Conservation (phyloP, 2,888 invertebrate genomes). For the Corbicula japonica region DNA sequence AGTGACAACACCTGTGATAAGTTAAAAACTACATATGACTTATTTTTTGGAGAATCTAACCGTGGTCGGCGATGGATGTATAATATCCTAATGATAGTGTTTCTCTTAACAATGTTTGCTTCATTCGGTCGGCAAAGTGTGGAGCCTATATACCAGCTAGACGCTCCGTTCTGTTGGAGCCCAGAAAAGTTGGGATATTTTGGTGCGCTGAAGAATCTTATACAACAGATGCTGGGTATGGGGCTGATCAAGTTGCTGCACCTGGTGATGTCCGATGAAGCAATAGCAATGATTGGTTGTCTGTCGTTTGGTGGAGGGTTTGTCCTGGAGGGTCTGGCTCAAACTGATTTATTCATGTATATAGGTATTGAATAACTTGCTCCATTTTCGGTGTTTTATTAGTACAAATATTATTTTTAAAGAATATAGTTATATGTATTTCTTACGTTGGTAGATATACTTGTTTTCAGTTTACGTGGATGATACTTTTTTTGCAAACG, state of each 20-base stretch:
- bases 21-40: constrained; percentile 22
- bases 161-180: constrained; percentile 68
- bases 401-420: too few species aligned
- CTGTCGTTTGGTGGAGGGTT: constrained; percentile 42
- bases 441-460: background rate
- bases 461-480: background rate
- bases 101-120: constrained; percentile 39
- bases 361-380: constrained; percentile 18
- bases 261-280: constrained; percentile 48
- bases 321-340: constrained; percentile 53
- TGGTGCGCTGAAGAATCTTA: constrained; percentile 20
- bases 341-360: constrained; percentile 34
- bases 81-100: constrained; percentile 38
- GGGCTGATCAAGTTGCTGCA: constrained; percentile 51
- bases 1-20: constrained; percentile 21
- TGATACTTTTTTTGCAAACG: background rate
- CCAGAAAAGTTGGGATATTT: constrained; percentile 63
- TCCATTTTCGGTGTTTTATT: too few species aligned
- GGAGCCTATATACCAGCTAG: constrained; percentile 62
- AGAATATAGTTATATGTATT: too few species aligned
- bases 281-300: constrained; percentile 54
- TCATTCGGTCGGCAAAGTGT: constrained; percentile 47
- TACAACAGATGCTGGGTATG: constrained; percentile 44
- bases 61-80: constrained; percentile 58
- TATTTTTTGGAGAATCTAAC: constrained; percentile 35